A percentile compares a stretch with the other conserved stretches of the same genome.
Conservation (phyloP, 2,113 vertebrate species). For the Erpornis zantholeuca region DNA sequence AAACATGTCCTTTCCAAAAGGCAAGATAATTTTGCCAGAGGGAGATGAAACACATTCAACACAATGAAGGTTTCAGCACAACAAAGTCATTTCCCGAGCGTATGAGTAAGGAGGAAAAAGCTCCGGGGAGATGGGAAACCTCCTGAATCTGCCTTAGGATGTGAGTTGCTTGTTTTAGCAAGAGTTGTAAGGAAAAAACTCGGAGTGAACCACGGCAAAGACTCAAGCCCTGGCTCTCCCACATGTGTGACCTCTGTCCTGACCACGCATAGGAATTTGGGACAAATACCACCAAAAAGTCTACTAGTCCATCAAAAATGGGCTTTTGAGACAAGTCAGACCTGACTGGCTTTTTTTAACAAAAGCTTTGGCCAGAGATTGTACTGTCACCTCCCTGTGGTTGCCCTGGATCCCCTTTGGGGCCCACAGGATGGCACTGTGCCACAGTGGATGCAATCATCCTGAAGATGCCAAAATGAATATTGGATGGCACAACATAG, state of each 20-base stretch:
- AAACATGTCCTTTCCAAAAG: background rate
- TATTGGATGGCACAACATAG: background rate
- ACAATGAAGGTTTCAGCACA: background rate
- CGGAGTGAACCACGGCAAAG: background rate
- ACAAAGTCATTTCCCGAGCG: background rate
- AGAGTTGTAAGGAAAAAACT: background rate
- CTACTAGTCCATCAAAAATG: background rate
- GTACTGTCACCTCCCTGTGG: rapidly evolving
- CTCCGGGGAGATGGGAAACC: background rate
- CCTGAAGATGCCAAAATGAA: background rate
- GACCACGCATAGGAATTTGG: background rate
- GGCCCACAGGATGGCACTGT: conserved; percentile 3
- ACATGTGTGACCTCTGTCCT: background rate
- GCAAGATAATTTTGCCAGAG: background rate
- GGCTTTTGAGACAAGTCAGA: background rate
- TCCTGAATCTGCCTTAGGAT: background rate
- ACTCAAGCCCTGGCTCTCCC: background rate
- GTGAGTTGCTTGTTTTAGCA: background rate
- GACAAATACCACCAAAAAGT: background rate
- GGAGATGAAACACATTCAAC: background rate
- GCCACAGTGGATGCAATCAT: background rate
- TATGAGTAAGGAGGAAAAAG: background rate
- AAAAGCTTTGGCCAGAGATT: background rate
- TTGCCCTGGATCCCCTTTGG: background rate
- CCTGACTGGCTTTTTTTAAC: background rate